Percentiles rank a stretch among this genome's conserved stretches.
Evolutionary conservation across 2,797 vertebrate species (phyloP).

Genomic region (Chiloscyllium punctatum): DNA sequence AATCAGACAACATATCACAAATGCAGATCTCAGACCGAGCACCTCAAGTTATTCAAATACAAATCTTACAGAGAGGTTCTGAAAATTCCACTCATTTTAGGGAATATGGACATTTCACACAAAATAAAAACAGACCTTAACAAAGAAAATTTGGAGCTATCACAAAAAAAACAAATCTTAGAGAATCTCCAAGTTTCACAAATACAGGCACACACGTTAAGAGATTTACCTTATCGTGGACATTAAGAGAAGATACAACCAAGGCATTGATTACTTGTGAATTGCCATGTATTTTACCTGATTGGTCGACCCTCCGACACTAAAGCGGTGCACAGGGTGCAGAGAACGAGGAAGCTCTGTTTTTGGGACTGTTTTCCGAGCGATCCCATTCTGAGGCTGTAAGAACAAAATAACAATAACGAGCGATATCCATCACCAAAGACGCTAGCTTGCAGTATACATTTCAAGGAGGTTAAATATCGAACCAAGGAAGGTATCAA

Average conservation of each 20-base stretch:
- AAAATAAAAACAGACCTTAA: neutral
- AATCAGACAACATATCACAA: neutral
- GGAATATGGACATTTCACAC: neutral
- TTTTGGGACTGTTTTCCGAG: neutral
- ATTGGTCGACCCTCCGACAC: neutral
- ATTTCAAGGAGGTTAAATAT: neutral
- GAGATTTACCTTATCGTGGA: neutral
- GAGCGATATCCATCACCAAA: neutral
- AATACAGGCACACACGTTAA: neutral
- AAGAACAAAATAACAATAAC: neutral
- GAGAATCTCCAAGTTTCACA: neutral
- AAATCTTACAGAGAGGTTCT: neutral
- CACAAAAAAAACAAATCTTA: neutral
- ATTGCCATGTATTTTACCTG: neutral
- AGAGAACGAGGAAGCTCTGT: neutral
- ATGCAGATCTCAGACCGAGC: neutral
- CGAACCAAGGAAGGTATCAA: neutral
- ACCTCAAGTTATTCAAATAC: neutral
- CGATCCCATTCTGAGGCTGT: constrained; percentile 25
- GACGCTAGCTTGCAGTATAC: neutral
- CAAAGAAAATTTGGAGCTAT: neutral
- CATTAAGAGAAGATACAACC: neutral
- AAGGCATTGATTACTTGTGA: no score
- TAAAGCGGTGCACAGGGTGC: neutral
- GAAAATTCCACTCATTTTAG: neutral